Percentiles rank a stretch among this genome's conserved stretches.
Evolutionary conservation across 2,113 vertebrate species (phyloP).

Genomic region (Callocephalon fimbriatum): DNA sequence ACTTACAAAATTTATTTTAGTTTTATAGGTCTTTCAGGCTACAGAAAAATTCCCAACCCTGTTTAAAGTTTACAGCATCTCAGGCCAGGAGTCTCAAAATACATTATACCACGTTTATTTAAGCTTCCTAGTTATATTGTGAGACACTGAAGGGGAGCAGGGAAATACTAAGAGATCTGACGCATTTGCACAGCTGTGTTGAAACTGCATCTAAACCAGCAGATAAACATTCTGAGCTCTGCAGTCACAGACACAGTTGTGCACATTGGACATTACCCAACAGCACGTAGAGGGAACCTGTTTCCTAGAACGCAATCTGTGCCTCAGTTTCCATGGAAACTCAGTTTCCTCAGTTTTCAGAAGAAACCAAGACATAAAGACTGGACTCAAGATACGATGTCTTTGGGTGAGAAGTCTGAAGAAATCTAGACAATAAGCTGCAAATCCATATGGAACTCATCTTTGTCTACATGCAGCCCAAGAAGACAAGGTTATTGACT

Average conservation of each 20-base stretch:
- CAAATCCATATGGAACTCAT: neutral
- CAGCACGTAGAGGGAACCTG: neutral
- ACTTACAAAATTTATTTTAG: neutral
- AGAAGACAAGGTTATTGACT: neutral
- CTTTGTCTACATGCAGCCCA: neutral
- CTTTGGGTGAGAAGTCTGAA: neutral
- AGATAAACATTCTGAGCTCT: slow-evolving; percentile 45
- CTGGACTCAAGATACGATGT: neutral
- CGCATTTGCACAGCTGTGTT: slow-evolving; percentile 43
- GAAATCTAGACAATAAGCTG: neutral
- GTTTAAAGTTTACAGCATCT: neutral
- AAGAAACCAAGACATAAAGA: neutral
- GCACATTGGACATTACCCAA: slow-evolving; percentile 43
- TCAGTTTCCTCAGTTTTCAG: neutral
- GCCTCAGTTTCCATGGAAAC: slow-evolving; percentile 72
- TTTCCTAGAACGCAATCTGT: slow-evolving; percentile 30
- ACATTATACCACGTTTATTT: neutral
- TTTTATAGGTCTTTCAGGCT: neutral
- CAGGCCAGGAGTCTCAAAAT: neutral
- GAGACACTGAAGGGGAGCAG: neutral
- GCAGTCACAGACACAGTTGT: slow-evolving; percentile 15
- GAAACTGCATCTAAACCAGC: slow-evolving; percentile 20
- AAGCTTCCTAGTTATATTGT: neutral
- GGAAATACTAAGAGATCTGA: neutral
- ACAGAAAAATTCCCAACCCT: neutral